phyloP scores from a whole-genome alignment of 2,888 invertebrate species.

The Temnothorax rugatulus region DNA sequence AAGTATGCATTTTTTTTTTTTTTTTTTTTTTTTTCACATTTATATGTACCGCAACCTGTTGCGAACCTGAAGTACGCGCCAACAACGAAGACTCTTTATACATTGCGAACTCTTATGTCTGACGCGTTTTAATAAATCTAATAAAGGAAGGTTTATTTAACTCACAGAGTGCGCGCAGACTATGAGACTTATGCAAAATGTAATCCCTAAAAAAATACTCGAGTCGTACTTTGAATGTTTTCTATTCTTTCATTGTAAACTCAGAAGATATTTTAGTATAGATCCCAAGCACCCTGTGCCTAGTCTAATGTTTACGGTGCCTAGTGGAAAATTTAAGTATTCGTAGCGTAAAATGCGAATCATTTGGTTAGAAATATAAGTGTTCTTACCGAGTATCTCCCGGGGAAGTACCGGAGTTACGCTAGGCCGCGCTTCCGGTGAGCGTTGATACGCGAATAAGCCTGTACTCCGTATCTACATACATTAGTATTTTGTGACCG shows the following conservation, averaged over 20 bases:
- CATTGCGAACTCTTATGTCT: not conserved
- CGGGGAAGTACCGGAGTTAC: conserved; percentile 83
- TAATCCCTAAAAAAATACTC: not conserved
- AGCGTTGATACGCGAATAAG: conserved; percentile 58
- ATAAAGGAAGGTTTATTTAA: not conserved
- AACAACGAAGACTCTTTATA: not conserved
- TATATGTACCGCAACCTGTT: conserved; percentile 37
- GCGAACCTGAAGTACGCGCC: not conserved
- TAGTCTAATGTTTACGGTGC: not conserved
- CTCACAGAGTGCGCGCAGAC: not conserved
- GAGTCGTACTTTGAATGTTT: not conserved
- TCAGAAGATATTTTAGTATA: not conserved
- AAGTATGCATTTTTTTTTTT: conserved; percentile 3
- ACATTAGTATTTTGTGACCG: conserved; percentile 28
- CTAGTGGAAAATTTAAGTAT: conserved; percentile 10
- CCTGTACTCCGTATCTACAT: conserved; percentile 34
- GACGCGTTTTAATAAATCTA: conserved; percentile 1
- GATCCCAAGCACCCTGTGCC: not conserved
- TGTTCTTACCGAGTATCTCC: conserved; percentile 56
- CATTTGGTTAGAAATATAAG: conserved; percentile 45
- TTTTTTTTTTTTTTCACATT: conserved; percentile 6
- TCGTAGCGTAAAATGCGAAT: conserved; percentile 16
- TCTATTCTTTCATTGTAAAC: not conserved
- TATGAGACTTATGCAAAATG: not conserved
- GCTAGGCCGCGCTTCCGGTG: conserved; percentile 84